Conservation (phyloP, 2,113 vertebrate genomes). For the Alligator sinensis region DNA sequence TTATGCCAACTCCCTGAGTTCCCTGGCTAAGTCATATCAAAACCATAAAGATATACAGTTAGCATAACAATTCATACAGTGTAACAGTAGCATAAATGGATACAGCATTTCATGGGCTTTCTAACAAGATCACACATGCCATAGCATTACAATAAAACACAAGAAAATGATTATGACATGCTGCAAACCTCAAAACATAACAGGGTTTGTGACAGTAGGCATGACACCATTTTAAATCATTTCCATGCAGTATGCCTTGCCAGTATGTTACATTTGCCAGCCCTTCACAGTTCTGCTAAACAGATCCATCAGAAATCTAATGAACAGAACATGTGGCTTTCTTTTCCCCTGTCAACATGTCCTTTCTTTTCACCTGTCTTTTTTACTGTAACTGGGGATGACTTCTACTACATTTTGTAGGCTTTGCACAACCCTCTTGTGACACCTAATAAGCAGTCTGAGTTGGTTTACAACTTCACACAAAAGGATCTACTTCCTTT, state of each 20-base stretch:
- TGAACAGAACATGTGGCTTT: not conserved
- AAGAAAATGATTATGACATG: too few species aligned
- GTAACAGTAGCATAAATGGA: too few species aligned
- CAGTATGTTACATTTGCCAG: not conserved
- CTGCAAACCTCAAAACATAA: too few species aligned
- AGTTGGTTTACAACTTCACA: not conserved
- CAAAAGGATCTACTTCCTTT: not conserved
- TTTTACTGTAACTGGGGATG: not conserved
- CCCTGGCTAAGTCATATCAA: too few species aligned
- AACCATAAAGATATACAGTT: too few species aligned
- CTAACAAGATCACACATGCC: too few species aligned
- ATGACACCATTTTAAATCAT: conserved; percentile 10
- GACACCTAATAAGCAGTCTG: not conserved
- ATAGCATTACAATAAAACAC: too few species aligned
- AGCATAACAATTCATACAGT: too few species aligned
- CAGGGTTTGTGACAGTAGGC: not conserved
- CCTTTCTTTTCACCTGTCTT: not conserved
- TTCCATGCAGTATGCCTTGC: not conserved
- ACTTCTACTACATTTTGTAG: not conserved
- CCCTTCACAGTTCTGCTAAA: not conserved
- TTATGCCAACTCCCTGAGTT: too few species aligned
- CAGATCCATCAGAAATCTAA: not conserved
- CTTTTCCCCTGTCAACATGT: not conserved
- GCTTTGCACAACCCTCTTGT: not conserved
- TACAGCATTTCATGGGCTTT: too few species aligned